A percentile compares a stretch with the other conserved stretches of the same genome.
phyloP scores from a whole-genome alignment of 1,140 invertebrate genomes.

The Camponotus vicinus region DNA sequence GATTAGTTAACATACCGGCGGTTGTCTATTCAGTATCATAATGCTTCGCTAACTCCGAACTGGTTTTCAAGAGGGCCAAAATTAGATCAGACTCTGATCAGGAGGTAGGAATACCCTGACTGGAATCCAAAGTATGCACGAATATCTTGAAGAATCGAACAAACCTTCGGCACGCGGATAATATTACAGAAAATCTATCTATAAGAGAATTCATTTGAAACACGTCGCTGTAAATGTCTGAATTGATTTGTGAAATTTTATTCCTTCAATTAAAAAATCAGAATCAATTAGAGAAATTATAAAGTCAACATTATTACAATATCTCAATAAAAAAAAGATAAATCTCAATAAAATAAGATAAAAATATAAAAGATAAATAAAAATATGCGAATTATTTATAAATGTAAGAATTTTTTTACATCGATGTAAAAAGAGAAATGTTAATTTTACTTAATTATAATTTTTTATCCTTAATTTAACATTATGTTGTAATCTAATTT shows the following conservation, averaged over 20 bases:
- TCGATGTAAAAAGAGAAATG: background rate
- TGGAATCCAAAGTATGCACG: constrained; percentile 61
- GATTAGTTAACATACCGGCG: constrained; percentile 78
- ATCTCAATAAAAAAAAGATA: too few species aligned
- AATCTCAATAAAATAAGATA: background rate
- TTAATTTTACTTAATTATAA: background rate
- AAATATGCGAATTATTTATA: background rate
- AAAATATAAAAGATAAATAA: background rate
- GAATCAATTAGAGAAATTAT: background rate
- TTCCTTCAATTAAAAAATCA: too few species aligned
- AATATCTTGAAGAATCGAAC: background rate
- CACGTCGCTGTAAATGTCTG: background rate
- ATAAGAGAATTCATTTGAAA: constrained; percentile 30
- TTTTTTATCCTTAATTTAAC: background rate
- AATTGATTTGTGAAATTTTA: constrained; percentile 19
- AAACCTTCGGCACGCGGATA: background rate
- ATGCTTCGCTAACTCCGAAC: constrained; percentile 77
- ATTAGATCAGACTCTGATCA: constrained; percentile 29
- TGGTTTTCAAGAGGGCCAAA: constrained; percentile 71
- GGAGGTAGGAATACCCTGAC: constrained; percentile 10
- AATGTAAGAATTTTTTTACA: background rate
- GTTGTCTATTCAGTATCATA: constrained; percentile 78
- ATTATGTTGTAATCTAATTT: background rate
- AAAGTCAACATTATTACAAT: background rate
- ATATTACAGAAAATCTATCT: constrained; percentile 34